Base-by-base conservation (phyloP, 1,140 invertebrate genomes). In the Lineus longissimus region DNA sequence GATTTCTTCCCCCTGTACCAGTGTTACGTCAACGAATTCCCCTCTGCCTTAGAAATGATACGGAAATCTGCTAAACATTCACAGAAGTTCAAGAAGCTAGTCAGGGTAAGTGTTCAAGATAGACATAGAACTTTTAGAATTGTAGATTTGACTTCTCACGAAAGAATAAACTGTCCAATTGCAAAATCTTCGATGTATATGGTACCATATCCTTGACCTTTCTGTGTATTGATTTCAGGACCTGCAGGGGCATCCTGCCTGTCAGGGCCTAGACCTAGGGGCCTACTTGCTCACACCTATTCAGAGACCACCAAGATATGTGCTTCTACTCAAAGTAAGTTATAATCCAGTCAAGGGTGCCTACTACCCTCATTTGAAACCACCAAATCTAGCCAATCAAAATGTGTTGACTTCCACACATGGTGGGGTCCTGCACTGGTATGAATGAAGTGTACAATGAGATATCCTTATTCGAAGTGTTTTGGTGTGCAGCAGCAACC, bases 241-340 rank as follows among this genome's bases (percentile, higher is more conserved):
- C 13, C 75, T 73, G 33, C 62, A 77, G 41, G 68, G 76, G 36
- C 73, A 78, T 62, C 76, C 76, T 19, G 66, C 67, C 22, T 80
- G 77, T 66, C 70, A 71, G 15, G 77, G 77, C 15, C 64, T 79
- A 19, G 79, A 81, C 66, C 59, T 81, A 6, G 72, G 70, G 22
- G 71, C 72, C 4, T 78, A 77, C 62, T 69, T 83, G 2, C 59
- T 82, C 55, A 80, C 78, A 23, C 81, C 81, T 19, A 72, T 83
- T 15, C 81, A 81, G 62, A 64, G 80, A 54, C 77, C 82, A 62
- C 80, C 81, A 15, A 70, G 77, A 40, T 82, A 82, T 63, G 76
- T 82, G 41, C 70, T 83, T 1, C 70, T 82, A 9, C 65, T 83
- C 15, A 79, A 74, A 65, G 72, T 73, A 55, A 59, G 62, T 59